Evolutionary conservation across 1,140 invertebrate genomes (phyloP).

Genomic region (Brachionus koreanus): DNA sequence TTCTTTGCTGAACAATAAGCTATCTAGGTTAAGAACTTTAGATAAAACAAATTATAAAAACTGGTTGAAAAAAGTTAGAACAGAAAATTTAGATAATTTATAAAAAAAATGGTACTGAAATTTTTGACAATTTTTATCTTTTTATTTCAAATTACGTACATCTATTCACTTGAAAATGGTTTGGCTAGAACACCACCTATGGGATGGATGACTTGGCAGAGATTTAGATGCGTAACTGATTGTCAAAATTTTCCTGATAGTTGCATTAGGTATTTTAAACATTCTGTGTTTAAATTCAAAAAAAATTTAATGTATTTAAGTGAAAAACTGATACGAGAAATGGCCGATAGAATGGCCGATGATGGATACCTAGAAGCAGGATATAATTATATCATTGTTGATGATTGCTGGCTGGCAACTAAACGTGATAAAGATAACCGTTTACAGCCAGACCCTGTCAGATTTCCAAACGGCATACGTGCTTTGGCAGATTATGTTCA

Average conservation of each 20-base stretch:
- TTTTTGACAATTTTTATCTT: not conserved
- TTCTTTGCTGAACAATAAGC: not conserved
- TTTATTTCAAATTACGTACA: not conserved
- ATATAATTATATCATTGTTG: constrained; percentile 88
- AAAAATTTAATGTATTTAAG: constrained; percentile 60
- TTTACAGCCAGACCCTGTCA: constrained; percentile 75
- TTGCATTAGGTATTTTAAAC: constrained; percentile 53
- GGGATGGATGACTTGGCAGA: constrained; percentile 58
- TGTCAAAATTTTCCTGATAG: constrained; percentile 55
- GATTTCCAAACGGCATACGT: constrained; percentile 88
- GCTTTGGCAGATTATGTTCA: constrained; percentile 87
- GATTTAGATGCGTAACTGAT: constrained; percentile 55
- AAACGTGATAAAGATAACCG: constrained; percentile 67
- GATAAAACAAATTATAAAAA: constrained; percentile 18
- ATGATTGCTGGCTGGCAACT: constrained; percentile 89
- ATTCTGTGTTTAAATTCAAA: not conserved
- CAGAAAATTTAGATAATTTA: constrained; percentile 11
- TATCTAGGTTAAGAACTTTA: not conserved
- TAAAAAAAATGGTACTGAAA: not conserved
- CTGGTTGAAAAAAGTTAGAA: not conserved
- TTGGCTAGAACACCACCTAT: constrained; percentile 56
- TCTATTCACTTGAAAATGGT: constrained; percentile 53
- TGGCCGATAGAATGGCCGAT: constrained; percentile 80
- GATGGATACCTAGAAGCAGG: constrained; percentile 83
- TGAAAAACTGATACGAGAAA: constrained; percentile 81